phyloP scores from a whole-genome alignment of 2,888 invertebrate species.

The Drosophila affinis region DNA sequence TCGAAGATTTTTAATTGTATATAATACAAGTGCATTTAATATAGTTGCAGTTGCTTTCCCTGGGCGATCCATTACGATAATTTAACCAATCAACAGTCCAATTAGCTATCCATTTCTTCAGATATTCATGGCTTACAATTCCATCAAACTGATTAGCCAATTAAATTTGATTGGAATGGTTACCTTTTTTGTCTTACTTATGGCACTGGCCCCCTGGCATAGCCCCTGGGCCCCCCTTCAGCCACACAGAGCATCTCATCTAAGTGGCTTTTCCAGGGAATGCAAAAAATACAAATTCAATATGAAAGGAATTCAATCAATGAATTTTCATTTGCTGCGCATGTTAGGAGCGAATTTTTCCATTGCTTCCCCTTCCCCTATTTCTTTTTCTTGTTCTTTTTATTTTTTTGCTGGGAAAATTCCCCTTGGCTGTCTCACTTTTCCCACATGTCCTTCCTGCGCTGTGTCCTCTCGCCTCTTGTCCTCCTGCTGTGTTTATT shows the following conservation, averaged over 20 bases:
- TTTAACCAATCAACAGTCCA: neutral
- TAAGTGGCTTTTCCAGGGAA: conserved; percentile 38
- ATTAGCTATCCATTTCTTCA: neutral
- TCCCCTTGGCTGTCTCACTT: conserved; percentile 2
- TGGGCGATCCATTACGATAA: neutral
- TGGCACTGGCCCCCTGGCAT: neutral
- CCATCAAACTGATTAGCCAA: conserved; percentile 39
- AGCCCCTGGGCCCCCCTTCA: neutral
- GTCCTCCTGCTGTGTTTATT: conserved; percentile 31
- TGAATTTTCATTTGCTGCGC: conserved; percentile 70
- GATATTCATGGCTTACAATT: neutral
- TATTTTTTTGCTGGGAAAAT: conserved; percentile 11
- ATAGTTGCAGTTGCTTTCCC: too few relatives aligned
- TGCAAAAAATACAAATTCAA: conserved; percentile 38
- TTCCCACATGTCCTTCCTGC: conserved; percentile 19
- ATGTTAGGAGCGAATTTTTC: conserved; percentile 58
- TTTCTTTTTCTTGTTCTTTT: neutral
- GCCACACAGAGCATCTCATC: conserved; percentile 23
- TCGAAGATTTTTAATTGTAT: too few relatives aligned
- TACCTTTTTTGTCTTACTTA: conserved; percentile 6
- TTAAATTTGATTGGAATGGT: conserved; percentile 49
- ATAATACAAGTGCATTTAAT: neutral
- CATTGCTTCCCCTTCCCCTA: conserved; percentile 18
- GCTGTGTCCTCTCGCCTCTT: neutral
- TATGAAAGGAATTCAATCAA: conserved; percentile 62